These are phyloP conservation scores for Arge pagana DNA, from an alignment of 2,888 invertebrate genomes.

Conservation along the genomic window DNA sequence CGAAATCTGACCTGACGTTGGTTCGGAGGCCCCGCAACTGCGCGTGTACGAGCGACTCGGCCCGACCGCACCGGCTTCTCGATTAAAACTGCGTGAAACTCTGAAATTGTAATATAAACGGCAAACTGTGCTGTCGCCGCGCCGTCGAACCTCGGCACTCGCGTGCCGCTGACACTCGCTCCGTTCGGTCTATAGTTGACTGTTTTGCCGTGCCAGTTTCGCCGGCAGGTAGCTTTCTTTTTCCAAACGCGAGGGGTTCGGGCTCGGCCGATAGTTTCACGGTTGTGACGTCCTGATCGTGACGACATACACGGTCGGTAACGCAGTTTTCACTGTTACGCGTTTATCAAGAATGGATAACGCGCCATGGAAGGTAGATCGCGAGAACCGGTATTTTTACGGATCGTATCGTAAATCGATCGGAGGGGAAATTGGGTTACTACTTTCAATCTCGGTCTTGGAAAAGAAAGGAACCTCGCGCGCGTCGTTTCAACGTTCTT, in stretches of 20 bases:
- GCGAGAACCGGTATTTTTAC: no score
- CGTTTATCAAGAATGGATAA: no score
- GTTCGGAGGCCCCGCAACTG: constrained; percentile 32
- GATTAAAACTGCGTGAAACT: constrained; percentile 45
- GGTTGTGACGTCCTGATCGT: no score
- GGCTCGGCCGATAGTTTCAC: constrained; percentile 1
- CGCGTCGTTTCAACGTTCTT: no score
- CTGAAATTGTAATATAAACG: constrained; percentile 5
- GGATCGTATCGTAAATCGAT: no score
- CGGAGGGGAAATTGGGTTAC: no score
- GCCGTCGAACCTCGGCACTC: constrained; percentile 11
- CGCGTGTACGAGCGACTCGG: constrained; percentile 14
- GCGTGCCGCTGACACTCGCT: constrained; percentile 27
- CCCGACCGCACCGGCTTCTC: constrained; percentile 42
- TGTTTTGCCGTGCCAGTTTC: constrained; percentile 1
- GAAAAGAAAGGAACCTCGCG: no score
- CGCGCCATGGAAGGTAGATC: no score
- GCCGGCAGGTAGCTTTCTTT: constrained; percentile 1
- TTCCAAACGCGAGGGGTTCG: constrained; percentile 21
- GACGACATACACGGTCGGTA: no score
- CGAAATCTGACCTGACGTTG: no score
- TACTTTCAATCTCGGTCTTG: no score
- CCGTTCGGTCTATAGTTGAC: constrained; percentile 23
- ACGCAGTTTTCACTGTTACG: no score
- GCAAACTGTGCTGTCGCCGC: not conserved